A percentile compares a stretch with the other conserved stretches of the same genome.
phyloP scores from a whole-genome alignment of 2,797 vertebrate species.

The Masticophis lateralis region DNA sequence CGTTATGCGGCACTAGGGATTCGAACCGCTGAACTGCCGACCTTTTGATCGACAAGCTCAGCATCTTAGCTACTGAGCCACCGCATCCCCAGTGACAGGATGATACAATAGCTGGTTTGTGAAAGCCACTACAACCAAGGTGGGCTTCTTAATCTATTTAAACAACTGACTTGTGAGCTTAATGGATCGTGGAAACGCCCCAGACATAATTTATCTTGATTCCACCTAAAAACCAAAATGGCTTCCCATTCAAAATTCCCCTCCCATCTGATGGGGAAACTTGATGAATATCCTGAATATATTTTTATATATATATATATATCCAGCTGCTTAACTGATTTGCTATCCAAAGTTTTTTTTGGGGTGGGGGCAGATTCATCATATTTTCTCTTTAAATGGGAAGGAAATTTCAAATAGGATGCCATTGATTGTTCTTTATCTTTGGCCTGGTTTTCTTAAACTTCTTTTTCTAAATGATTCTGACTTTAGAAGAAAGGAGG shows the following conservation, averaged over 20 bases:
- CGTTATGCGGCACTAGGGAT: too few species aligned
- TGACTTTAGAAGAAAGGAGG: neutral
- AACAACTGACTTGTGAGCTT: neutral
- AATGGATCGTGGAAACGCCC: neutral
- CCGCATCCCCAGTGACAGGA: neutral
- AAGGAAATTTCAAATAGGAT: neutral
- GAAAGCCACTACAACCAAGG: neutral
- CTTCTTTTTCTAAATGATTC: neutral
- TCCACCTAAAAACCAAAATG: neutral
- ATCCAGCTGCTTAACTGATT: neutral
- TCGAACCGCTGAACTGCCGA: too few species aligned
- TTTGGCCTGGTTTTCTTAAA: neutral
- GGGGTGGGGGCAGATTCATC: neutral
- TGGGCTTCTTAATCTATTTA: neutral
- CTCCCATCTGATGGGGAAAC: neutral
- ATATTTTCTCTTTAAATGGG: neutral
- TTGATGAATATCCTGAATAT: neutral
- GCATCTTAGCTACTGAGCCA: too few species aligned
- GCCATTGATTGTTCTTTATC: neutral
- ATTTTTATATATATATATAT: neutral
- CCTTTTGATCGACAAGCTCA: too few species aligned
- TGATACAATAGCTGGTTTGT: neutral
- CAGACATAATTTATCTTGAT: neutral
- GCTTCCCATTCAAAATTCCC: neutral
- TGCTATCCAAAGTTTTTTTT: neutral